Conservation (phyloP, 2,113 vertebrate genomes). For the Axis porcinus region DNA sequence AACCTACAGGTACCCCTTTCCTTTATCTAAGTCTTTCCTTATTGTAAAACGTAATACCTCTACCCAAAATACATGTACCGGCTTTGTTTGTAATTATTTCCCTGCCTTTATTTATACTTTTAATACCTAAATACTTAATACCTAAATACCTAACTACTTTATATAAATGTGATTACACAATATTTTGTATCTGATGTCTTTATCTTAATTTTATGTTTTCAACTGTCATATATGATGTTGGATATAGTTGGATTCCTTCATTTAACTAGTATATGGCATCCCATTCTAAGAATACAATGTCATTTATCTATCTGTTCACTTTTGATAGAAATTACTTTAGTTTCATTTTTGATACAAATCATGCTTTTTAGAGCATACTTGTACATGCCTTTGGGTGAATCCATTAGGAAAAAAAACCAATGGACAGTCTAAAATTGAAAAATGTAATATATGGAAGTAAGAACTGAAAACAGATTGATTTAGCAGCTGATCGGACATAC, state of each 20-base stretch:
- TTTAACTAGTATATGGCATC: neutral
- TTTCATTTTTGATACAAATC: neutral
- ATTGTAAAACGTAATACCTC: neutral
- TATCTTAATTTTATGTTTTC: neutral
- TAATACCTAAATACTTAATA: neutral
- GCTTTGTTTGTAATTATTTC: neutral
- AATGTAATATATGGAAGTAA: neutral
- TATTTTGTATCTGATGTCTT: neutral
- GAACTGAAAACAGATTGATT: neutral
- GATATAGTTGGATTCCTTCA: neutral
- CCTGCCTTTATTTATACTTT: slow-evolving; percentile 8
- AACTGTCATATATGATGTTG: neutral
- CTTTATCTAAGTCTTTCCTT: neutral
- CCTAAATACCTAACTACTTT: neutral
- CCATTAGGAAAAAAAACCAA: neutral
- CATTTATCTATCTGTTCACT: neutral
- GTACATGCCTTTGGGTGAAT: neutral
- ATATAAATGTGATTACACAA: neutral
- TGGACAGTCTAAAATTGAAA: neutral
- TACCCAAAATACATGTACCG: neutral
- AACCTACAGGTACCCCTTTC: neutral
- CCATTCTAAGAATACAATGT: neutral
- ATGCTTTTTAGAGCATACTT: neutral
- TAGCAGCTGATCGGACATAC: neutral
- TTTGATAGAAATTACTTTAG: neutral